Evolutionary conservation across 1,140 invertebrate species (phyloP).

Genomic region (Tetramorium alpestre): DNA sequence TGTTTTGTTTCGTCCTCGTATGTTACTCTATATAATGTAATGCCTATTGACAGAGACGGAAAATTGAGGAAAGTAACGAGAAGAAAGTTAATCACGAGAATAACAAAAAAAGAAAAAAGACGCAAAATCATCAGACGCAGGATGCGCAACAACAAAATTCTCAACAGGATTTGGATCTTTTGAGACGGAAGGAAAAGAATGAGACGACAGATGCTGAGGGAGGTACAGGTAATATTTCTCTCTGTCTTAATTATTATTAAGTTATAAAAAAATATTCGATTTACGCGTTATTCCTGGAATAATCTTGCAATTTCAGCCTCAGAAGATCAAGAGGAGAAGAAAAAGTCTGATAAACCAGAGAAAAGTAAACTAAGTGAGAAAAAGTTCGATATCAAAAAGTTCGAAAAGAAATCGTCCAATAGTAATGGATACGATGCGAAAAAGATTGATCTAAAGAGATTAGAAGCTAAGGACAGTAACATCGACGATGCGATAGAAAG

Average conservation of each 20-base stretch:
- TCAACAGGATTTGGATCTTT: constrained; percentile 77
- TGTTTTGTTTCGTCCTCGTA: not conserved
- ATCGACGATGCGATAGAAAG: constrained; percentile 87
- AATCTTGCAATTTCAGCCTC: constrained; percentile 56
- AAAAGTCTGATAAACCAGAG: constrained; percentile 77
- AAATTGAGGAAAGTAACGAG: constrained; percentile 80
- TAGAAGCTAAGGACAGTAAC: constrained; percentile 78
- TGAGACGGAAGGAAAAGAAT: constrained; percentile 80
- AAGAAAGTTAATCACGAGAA: constrained; percentile 82
- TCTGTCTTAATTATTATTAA: not conserved
- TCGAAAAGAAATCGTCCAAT: constrained; percentile 76
- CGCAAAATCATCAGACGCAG: constrained; percentile 47
- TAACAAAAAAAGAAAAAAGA: constrained; percentile 81
- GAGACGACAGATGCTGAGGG: constrained; percentile 79
- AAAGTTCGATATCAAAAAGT: constrained; percentile 82
- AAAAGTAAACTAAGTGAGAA: constrained; percentile 72
- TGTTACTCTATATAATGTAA: constrained; percentile 18
- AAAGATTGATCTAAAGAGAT: constrained; percentile 78
- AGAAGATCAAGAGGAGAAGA: constrained; percentile 82
- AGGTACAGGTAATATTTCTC: constrained; percentile 57
- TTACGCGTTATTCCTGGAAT: not conserved
- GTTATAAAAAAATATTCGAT: constrained; percentile 28
- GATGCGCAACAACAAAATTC: constrained; percentile 78
- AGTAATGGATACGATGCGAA: constrained; percentile 80
- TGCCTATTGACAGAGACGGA: constrained; percentile 78